Evolutionary conservation across 2,888 invertebrate species (phyloP).

Genomic region (Ryuthela nishihirai): DNA sequence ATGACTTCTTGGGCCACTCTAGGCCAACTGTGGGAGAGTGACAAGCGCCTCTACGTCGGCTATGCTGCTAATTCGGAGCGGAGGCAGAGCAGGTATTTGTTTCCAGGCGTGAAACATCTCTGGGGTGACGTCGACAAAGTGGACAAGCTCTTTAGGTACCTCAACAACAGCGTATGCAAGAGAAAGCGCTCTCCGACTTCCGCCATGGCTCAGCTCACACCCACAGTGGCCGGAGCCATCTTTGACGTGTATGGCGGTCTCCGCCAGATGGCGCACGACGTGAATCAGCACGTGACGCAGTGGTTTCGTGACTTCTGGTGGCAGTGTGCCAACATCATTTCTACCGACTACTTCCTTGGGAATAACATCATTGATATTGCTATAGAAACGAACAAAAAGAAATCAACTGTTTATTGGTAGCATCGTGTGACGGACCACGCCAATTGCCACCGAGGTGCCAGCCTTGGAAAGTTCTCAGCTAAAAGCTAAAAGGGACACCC

Average conservation of each 20-base stretch:
- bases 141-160: constrained; percentile 56
- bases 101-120: constrained; percentile 37
- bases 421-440: too few species aligned
- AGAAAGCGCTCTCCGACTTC: constrained; percentile 12
- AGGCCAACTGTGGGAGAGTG: constrained; percentile 58
- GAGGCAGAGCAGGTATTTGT: constrained; percentile 7
- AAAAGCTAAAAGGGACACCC: too few species aligned
- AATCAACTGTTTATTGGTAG: neutral
- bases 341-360: constrained; percentile 42
- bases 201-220: constrained; percentile 42
- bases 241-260: constrained; percentile 37
- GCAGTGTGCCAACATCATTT: constrained; percentile 41
- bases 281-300: constrained; percentile 31
- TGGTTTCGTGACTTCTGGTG: constrained; percentile 40
- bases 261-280: constrained; percentile 39
- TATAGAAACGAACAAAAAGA: constrained; percentile 28
- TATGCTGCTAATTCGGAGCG: constrained; percentile 55
- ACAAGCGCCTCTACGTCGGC: constrained; percentile 59
- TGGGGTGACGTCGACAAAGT: constrained; percentile 63
- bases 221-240: constrained; percentile 21
- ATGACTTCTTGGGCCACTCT: constrained; percentile 57
- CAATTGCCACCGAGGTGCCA: too few species aligned
- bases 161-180: constrained; percentile 46
- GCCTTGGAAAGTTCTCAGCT: too few species aligned
- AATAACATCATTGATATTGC: constrained; percentile 39